Evolutionary conservation across 35 echinoderm and acorn worm species (phyloP), one percentile per base, ranked within the genome.

Genomic region (Apostichopus parvimensis): DNA sequence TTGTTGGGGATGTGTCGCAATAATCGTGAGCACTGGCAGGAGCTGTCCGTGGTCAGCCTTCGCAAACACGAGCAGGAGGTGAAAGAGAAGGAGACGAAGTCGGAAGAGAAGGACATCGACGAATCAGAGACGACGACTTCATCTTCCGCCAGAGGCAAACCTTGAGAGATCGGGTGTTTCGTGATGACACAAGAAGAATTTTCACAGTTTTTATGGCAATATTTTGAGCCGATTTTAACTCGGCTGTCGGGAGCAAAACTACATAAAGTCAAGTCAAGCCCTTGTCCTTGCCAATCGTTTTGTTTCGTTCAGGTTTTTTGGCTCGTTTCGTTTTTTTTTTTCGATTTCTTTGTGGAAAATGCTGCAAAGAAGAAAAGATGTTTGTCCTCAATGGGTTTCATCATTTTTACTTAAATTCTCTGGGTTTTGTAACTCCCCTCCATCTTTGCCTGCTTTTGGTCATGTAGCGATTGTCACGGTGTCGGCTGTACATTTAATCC

Each of bases 61-160:
- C 88, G 94, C 59, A 83, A 95, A 80, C 92, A 93, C 68, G 92
- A 87, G 20, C 87, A 70, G 55, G 87, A 90, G 82, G 73, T 80
- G 56, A 93, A 96, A 57, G 91, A 66, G 9, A 86, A 94, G 23
- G 90, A 90, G 57, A 90, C 91, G 57, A 85, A 54, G 2, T 88
- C 80, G 57, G 95, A 95, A 9, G 97, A 98, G 86, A 98, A 98
- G 61, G 97, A 98, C 52, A 94, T 98, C 57, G 97, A 98, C 66
- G 97, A 98, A 83, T 94, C 97, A 7, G 96, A 98, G 73, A 88
- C 96, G 4, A 52, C 78, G 52, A 77, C 70, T 56, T 55, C 79
- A 12, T 18, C 89, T 21, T 55, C 89, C 9, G 17, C 90, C 18
- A 57, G 86, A 73, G 61, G 86, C 57, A 88, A 68, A 54, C 86